Conservation (phyloP, 1,140 invertebrate genomes). For the Hypothenemus hampei region DNA sequence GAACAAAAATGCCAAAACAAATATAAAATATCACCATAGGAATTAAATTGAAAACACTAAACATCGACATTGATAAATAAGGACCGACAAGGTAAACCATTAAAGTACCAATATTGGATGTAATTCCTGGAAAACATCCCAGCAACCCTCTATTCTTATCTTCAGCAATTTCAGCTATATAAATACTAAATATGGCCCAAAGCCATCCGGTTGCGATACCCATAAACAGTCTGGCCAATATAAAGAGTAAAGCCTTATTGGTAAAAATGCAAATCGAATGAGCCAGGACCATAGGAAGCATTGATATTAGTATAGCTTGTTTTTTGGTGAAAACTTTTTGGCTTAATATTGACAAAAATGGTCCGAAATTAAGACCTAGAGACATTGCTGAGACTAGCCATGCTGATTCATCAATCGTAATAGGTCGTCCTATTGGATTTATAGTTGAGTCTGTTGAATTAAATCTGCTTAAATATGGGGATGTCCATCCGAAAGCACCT, state of each 20-base stretch:
- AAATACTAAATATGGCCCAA: conserved; percentile 49
- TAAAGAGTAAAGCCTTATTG: conserved; percentile 37
- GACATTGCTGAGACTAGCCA: conserved; percentile 79
- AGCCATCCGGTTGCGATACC: conserved; percentile 47
- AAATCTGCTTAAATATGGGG: conserved; percentile 59
- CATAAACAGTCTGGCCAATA: conserved; percentile 44
- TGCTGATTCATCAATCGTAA: conserved; percentile 54
- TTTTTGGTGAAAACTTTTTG: conserved; percentile 47
- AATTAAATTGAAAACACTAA: conserved; percentile 49
- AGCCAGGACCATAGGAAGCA: conserved; percentile 42
- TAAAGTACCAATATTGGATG: conserved; percentile 24
- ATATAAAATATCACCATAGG: conserved; percentile 50
- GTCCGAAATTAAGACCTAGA: conserved; percentile 61
- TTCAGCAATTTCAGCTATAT: conserved; percentile 50
- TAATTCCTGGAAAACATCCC: conserved; percentile 61
- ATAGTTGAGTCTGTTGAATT: conserved; percentile 13
- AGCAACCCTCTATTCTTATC: conserved; percentile 34
- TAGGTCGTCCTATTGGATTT: conserved; percentile 38
- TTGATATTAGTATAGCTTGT: conserved; percentile 41
- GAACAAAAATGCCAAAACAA: conserved; percentile 49
- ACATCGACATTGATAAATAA: conserved; percentile 48
- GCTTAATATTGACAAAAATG: conserved; percentile 33
- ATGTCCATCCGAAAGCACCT: conserved; percentile 65
- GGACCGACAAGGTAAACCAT: conserved; percentile 56
- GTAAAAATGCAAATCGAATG: conserved; percentile 46